Evolutionary conservation across 2,888 invertebrate genomes (phyloP).

Genomic region (Euzophera pinguis): DNA sequence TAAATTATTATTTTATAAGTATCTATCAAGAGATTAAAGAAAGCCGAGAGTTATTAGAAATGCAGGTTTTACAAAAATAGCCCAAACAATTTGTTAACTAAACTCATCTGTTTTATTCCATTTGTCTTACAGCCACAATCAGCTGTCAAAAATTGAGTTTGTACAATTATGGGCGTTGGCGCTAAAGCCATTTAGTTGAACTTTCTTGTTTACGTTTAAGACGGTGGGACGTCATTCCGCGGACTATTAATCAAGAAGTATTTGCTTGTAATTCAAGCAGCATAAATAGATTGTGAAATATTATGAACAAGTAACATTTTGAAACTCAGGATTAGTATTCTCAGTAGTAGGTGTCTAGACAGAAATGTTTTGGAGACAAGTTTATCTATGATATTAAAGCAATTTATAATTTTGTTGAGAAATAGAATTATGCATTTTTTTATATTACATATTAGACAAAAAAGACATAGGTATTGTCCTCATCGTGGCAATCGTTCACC

Average conservation of each 20-base stretch:
- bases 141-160: slow-evolving; percentile 54
- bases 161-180: slow-evolving; percentile 50
- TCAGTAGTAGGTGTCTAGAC: background rate
- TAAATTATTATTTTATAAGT: too few relatives aligned
- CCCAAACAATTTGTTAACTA: background rate
- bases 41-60: too few relatives aligned
- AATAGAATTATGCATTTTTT: too few relatives aligned
- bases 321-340: background rate
- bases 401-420: too few relatives aligned
- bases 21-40: too few relatives aligned
- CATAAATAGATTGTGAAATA: slow-evolving; percentile 40
- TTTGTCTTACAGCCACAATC: slow-evolving; percentile 46
- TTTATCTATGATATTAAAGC: background rate
- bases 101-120: slow-evolving; percentile 17
- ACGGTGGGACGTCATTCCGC: slow-evolving; percentile 44
- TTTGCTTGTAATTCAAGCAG: slow-evolving; percentile 48
- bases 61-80: too few relatives aligned
- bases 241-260: slow-evolving; percentile 54
- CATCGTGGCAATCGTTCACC: too few relatives aligned
- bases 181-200: slow-evolving; percentile 54
- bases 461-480: too few relatives aligned
- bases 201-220: slow-evolving; percentile 52
- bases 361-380: background rate
- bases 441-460: too few relatives aligned
- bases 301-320: background rate